A percentile compares a stretch with the other conserved stretches of the same genome.
Evolutionary conservation across 2,797 vertebrate genomes (phyloP).

Genomic region (Tapirus indicus): DNA sequence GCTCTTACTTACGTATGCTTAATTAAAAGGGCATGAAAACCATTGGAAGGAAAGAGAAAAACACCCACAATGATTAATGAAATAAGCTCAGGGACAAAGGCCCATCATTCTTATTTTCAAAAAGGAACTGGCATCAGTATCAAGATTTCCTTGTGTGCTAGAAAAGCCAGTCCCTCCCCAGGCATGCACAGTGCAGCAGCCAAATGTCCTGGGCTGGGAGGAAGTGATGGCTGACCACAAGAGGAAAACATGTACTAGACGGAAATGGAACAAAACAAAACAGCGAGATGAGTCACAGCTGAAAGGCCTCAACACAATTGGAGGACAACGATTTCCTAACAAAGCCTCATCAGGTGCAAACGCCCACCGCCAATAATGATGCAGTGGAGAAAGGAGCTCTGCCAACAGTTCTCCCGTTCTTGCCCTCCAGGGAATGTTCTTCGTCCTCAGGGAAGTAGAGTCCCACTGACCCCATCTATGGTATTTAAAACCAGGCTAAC

Average conservation of each 20-base stretch:
- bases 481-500: not conserved
- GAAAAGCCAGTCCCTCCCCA: not conserved
- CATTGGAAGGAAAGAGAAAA: not conserved
- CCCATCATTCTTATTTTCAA: not conserved
- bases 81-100: not conserved
- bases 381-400: not conserved
- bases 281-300: not conserved
- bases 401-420: not conserved
- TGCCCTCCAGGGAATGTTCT: not conserved
- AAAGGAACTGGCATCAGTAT: not conserved
- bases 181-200: not conserved
- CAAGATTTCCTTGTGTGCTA: not conserved
- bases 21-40: not conserved
- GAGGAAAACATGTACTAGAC: not conserved
- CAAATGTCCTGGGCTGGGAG: fast-evolving
- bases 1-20: not conserved
- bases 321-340: not conserved
- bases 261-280: not conserved
- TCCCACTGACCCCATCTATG: not conserved
- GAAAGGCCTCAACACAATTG: not conserved
- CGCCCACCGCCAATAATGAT: fast-evolving
- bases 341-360: not conserved
- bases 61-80: fast-evolving
- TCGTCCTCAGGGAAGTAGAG: not conserved
- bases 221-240: not conserved